Evolutionary conservation across 2,797 vertebrate species (phyloP).

Genomic region (Chiloscyllium punctatum): DNA sequence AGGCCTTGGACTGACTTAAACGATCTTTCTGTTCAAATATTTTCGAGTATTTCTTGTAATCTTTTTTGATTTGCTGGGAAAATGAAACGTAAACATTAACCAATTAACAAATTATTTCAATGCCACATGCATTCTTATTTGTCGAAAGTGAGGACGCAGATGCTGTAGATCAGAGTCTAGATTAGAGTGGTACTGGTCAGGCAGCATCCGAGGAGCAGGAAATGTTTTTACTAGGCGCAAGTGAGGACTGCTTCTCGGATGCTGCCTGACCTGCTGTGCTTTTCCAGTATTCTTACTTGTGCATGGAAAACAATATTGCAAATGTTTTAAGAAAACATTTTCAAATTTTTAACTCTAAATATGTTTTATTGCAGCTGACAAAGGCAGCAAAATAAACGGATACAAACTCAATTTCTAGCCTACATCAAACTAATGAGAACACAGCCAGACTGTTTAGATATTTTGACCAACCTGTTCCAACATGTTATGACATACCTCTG

Average conservation of each 20-base stretch:
- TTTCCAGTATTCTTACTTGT: no score
- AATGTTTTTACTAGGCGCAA: no score
- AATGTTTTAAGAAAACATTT: neutral
- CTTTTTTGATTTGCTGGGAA: conserved; percentile 88
- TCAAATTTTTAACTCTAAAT: neutral
- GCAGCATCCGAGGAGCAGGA: no score
- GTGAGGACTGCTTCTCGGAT: no score
- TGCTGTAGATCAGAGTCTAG: no score
- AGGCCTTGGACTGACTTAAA: conserved; percentile 95
- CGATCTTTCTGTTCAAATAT: conserved; percentile 99
- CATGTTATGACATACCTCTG: no score
- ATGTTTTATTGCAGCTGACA: neutral
- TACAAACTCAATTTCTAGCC: neutral
- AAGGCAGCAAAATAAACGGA: neutral
- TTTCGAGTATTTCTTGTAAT: conserved; percentile 97
- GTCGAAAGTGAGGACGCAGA: no score
- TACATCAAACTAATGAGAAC: neutral
- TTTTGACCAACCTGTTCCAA: no score
- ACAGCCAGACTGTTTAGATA: neutral
- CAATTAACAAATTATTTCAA: neutral
- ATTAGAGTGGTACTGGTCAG: no score
- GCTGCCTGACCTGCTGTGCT: no score
- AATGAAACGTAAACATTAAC: conserved; percentile 28
- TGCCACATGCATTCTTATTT: neutral
- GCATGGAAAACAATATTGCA: neutral